Base-by-base conservation (phyloP, 1,140 invertebrate genomes). In the Caenorhabditis latens region DNA sequence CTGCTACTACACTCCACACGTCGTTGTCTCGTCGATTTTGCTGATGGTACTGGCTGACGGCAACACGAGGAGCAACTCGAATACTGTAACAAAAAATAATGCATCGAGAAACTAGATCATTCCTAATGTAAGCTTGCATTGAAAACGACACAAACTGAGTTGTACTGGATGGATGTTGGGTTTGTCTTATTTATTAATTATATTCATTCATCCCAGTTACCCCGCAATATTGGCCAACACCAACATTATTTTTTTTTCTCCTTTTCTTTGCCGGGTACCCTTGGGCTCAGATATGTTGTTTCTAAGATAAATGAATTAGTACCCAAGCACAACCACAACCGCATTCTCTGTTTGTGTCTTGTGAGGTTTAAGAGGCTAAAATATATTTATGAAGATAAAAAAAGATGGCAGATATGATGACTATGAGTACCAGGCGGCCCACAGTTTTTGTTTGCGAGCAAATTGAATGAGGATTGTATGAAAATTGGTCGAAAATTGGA, bases 21-120 rank as follows among this genome's bases (percentile, higher is more conserved):
- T 79, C n/a, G 71, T 79, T 53, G 71, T 53, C 46, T 79, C 71
- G 65, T 71, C 65, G 65, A 32, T 71, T 40, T 71, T 71, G 13
- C 65, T 43, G 71, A 79, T 79, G 71, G 71, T 79, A 79, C 19
- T 50, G n/a, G 71, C 42, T 79, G 71, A 79, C 71, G 71, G 71
- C 71, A 79, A 79, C 71, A 79, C 71, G 71, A 79, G 71, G 71
- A 50, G 71, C 46, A 79, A 79, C 71, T 79, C 71, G 46, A 79
- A 79, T 79, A 79, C 71, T 79, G 71, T 79, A 79, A 79, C 9
- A 8, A 46, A 4, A 3, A 71, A 32, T 32, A 32, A 32, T 32
- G 32, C 32, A 2, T 32, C 2, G 65, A 71, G 7, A 46, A 71
- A 43, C 7, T 71, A 46, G n/a, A 46, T 71, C 9, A 71, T 8